Base-by-base conservation (phyloP, 37 sponge, comb jelly and placozoan genomes). In the Dysidea cf. avara region DNA sequence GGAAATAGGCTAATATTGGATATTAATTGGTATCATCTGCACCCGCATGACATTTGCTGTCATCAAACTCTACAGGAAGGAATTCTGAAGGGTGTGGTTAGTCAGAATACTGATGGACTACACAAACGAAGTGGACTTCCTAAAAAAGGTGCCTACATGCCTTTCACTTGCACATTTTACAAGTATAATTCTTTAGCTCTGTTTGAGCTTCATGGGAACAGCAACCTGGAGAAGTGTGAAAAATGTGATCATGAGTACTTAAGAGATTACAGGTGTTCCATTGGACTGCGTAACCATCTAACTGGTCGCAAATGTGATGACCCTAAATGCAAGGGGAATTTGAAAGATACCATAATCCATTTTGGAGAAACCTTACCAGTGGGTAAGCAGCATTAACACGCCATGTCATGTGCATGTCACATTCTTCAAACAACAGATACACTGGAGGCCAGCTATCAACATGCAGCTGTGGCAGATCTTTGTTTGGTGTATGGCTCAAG, bases 341-440 rank as follows among this genome's bases (percentile, higher is more conserved):
- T 82, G 49, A 53, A 36, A 43, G 83, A 82, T 68, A 75, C 76
- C 7, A 82, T 82, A 20, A 68, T 82, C 35, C 76, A 82, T 35
- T 82, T 82, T 75, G 83, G 83, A 53, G 76, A 82, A 32, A 50
- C 64, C 24, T 58, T 82, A 34, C 83, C 83, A 26, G 83, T 76
- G 17, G 66, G 83, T 76, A 29, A 33, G 36, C 20, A 43, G 9
- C 5, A 9, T 43, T 30, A 24, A 6, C 31, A 11, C 7, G 26
- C 7, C 9, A 24, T 33, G 31, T 22, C 6, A 26, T 65, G 12
- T 31, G 25, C 11, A 24, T 11, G 5, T 24, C 9, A 7, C 35
- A 26, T 43, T n/a, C n/a, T n/a, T n/a, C n/a, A n/a, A n/a, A n/a
- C n/a, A n/a, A n/a, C 26, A 75, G 76, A 36, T 39, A 68, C 36